Conservation (phyloP, 2,113 vertebrate species). For the Crocuta crocuta region DNA sequence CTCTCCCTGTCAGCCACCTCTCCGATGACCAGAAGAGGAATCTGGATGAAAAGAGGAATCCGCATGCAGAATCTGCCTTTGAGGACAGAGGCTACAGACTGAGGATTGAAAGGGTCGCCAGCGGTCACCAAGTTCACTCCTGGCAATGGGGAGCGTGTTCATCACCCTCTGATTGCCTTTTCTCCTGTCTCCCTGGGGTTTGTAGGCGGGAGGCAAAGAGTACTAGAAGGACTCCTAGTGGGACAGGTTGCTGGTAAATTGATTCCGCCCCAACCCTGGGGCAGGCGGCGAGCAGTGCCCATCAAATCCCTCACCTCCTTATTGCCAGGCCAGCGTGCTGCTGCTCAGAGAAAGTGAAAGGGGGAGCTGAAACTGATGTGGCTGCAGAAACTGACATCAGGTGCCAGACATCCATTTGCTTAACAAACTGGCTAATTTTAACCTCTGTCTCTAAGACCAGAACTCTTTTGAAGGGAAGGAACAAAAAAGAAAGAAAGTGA, state of each 20-base stretch:
- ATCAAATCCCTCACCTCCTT: background rate
- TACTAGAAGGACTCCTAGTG: background rate
- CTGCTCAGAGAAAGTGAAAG: background rate
- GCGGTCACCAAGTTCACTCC: background rate
- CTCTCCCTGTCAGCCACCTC: background rate
- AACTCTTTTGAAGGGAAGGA: constrained; percentile 59
- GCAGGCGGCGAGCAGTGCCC: background rate
- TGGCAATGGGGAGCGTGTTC: background rate
- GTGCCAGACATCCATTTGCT: constrained; percentile 69
- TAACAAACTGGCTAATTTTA: constrained; percentile 78
- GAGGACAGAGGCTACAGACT: background rate
- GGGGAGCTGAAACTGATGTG: background rate
- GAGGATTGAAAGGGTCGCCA: background rate
- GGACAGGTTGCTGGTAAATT: constrained; percentile 1
- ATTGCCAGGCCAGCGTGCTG: background rate
- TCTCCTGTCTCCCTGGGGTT: background rate
- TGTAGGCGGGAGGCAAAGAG: constrained; percentile 15
- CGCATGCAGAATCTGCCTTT: background rate
- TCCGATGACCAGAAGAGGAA: background rate
- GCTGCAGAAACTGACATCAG: constrained; percentile 9
- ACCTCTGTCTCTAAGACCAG: constrained; percentile 73
- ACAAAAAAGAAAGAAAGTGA: constrained; percentile 63
- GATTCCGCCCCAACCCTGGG: background rate
- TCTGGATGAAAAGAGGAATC: background rate
- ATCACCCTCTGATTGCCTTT: constrained; percentile 41